Percentiles rank a stretch among this genome's conserved stretches.
These are phyloP conservation scores for Achlya flavicornis DNA, from an alignment of 2,888 invertebrate genomes.

Conservation along the genomic window DNA sequence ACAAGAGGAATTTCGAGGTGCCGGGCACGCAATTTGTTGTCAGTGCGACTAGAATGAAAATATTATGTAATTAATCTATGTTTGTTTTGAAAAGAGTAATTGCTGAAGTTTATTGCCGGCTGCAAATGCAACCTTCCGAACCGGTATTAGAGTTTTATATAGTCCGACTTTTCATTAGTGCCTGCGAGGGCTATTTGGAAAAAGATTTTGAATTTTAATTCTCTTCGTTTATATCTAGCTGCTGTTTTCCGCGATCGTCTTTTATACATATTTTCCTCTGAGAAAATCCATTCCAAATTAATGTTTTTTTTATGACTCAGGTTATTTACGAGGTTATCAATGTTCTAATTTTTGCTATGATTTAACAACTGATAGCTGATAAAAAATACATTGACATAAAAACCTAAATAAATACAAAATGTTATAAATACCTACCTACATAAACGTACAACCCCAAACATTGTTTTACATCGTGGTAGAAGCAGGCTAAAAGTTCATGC, in stretches of 20 bases:
- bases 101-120: too few species aligned
- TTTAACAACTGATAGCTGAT: background rate
- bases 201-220: too few species aligned
- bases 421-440: background rate
- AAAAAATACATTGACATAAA: slow-evolving; percentile 5
- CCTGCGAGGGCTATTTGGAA: too few species aligned
- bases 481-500: background rate
- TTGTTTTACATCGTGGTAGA: background rate
- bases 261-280: too few species aligned
- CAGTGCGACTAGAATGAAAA: too few species aligned
- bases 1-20: background rate
- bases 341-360: background rate
- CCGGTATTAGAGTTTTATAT: too few species aligned
- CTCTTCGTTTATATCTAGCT: background rate
- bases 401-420: slow-evolving; percentile 1
- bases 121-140: too few species aligned
- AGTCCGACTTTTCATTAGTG: too few species aligned
- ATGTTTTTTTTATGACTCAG: background rate
- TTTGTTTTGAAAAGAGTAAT: too few species aligned
- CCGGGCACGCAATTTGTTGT: too few species aligned
- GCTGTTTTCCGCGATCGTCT: too few species aligned
- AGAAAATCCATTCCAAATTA: background rate
- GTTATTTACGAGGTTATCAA: background rate
- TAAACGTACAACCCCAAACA: background rate
- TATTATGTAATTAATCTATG: too few species aligned